phyloP scores from a whole-genome alignment of 2,888 invertebrate species.

The Bellardia pandia region DNA sequence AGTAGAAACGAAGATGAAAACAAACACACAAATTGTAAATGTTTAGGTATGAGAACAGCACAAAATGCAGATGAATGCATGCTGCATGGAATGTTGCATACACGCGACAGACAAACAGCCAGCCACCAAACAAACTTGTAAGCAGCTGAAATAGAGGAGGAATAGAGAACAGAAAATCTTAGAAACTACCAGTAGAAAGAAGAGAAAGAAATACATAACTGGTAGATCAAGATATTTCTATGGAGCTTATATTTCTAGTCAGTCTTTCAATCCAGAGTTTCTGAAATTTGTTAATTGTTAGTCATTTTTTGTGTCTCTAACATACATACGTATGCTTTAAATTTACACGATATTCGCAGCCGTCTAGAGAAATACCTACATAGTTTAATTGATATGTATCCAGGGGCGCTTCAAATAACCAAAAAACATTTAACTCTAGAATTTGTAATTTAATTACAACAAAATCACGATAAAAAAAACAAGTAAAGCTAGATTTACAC shows the following conservation, averaged over 20 bases:
- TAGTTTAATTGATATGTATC: too few species aligned
- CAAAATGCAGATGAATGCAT: conserved; percentile 73
- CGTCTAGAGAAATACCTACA: too few species aligned
- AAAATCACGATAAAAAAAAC: too few species aligned
- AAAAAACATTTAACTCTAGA: too few species aligned
- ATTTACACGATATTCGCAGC: too few species aligned
- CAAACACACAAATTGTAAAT: conserved; percentile 31
- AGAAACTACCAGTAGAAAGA: conserved; percentile 28
- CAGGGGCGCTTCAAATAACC: too few species aligned
- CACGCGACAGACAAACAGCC: conserved; percentile 65
- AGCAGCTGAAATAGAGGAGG: conserved; percentile 44
- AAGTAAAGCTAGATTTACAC: too few species aligned
- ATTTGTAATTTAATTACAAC: too few species aligned
- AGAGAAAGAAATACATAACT: conserved; percentile 50
- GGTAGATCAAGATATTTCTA: conserved; percentile 47
- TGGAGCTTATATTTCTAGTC: conserved; percentile 8
- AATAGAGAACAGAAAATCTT: conserved; percentile 37
- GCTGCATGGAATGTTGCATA: conserved; percentile 71
- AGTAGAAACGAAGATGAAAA: conserved; percentile 34
- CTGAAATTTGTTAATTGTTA: conserved; percentile 8
- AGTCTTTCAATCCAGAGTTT: conserved; percentile 37
- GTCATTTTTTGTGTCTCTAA: too few species aligned
- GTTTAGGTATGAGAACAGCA: conserved; percentile 63
- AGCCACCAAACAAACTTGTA: conserved; percentile 45
- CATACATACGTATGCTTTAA: too few species aligned